These are phyloP conservation scores for Eleutherodactylus coqui DNA, from an alignment of 2,797 vertebrate genomes.

Conservation along the genomic window DNA sequence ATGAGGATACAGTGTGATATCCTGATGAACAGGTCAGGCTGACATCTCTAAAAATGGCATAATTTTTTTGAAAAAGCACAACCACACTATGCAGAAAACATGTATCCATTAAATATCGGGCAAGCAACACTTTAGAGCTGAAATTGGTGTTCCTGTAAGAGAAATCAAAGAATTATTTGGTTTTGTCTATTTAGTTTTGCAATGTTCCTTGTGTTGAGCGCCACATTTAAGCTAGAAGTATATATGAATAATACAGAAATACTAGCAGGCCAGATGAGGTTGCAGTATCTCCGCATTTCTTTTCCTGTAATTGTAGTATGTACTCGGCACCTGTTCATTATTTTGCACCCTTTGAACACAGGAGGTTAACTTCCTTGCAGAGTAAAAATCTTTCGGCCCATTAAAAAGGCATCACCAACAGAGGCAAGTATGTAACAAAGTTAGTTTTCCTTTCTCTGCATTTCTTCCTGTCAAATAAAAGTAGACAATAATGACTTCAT, in stretches of 20 bases:
- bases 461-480: constrained; percentile 28
- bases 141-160: neutral
- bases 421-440: constrained; percentile 14
- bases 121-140: neutral
- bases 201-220: neutral
- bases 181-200: neutral
- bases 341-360: neutral
- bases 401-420: constrained; percentile 48
- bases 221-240: neutral
- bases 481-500: neutral
- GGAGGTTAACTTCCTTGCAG: constrained; percentile 7
- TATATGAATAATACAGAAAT: neutral
- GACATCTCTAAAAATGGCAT: neutral
- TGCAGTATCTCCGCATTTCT: neutral
- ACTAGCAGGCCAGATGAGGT: neutral
- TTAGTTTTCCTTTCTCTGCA: constrained; percentile 9
- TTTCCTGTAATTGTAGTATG: neutral
- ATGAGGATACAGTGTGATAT: neutral
- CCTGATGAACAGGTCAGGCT: neutral
- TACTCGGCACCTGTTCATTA: constrained; percentile 33
- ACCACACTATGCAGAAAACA: neutral
- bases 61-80: neutral
- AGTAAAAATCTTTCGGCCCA: constrained; percentile 11
- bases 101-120: neutral
- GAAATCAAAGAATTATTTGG: neutral